Base-by-base conservation (phyloP, 2,113 vertebrate genomes). In the Gorsachius goisagi region DNA sequence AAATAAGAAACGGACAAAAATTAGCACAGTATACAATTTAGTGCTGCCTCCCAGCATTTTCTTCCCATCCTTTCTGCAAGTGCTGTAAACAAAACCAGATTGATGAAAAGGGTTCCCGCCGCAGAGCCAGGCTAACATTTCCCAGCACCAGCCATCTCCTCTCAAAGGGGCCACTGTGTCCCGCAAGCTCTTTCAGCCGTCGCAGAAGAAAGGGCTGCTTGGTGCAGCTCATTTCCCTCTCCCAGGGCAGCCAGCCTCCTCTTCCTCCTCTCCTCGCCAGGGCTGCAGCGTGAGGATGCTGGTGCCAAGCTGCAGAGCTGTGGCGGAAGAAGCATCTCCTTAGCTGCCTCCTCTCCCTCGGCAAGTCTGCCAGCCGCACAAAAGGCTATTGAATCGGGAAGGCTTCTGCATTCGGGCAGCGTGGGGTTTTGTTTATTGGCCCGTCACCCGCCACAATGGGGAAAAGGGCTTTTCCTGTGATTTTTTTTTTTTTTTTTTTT, bases 151-250 rank as follows among this genome's bases (percentile, higher is more conserved):
- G 47, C 37, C 78, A 15, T 8, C 55, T 32, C 26, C 52, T 58
- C 88, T 95, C 67, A 86, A 84, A 96, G 86, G 80, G 82, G 5
- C 87, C 78, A 74, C 93, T 93, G 85, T 95, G 93, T 91, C 55
- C 85, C 5, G 0, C 30, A 4, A 18, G 75, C 71, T 33, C 78
- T 53, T 27, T 15, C 55, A 89, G 81, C 19, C 5, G 1, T 20
- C 5, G 0, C 71, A 15, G 74, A 45, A 91, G 72, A 67, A 75
- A 82, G 88, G 66, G 85, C 71, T 88, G 67, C 81, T 89, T 60
- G 91, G 76, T 76, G 75, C 39, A 15, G 84, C 76, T 87, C 50
- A 5, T 62, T 67, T 53, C 67, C 66, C 52, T 44, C 47, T 52
- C 45, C 69, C 10, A 4, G 45, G 23, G 87, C 22, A 4, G 17